Evolutionary conservation across 2,888 invertebrate species (phyloP).

Genomic region (Scaptomyza flava): DNA sequence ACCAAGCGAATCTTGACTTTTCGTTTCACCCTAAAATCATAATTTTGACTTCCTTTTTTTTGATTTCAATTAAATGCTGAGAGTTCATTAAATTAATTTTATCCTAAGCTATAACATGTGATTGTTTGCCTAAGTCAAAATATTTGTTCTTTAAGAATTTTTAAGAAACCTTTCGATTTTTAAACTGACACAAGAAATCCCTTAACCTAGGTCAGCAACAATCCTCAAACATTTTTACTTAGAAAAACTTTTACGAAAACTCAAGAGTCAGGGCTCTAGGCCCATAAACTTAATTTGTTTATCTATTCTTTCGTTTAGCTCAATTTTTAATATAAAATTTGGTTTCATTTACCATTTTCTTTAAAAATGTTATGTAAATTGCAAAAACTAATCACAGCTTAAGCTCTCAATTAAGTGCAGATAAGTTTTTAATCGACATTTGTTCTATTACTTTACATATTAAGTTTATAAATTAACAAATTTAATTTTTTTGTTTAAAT

Average conservation of each 20-base stretch:
- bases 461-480: neutral
- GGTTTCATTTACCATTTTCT: neutral
- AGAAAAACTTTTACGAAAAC: neutral
- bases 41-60: neutral
- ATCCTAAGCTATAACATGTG: neutral
- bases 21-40: constrained; percentile 8
- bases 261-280: neutral
- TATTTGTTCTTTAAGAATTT: neutral
- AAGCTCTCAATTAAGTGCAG: no score
- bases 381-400: neutral
- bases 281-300: neutral
- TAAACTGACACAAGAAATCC: neutral
- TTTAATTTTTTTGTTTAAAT: neutral
- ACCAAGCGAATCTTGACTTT: constrained; percentile 7
- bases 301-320: neutral
- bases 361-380: neutral
- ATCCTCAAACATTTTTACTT: neutral
- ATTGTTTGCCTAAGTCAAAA: constrained; percentile 2
- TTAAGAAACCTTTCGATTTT: neutral
- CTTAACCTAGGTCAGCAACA: neutral
- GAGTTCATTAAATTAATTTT: neutral
- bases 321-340: neutral
- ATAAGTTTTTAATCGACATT: no score
- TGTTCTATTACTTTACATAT: neutral
- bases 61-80: neutral